Conservation (phyloP, 2,797 vertebrate genomes). For the Melanotaenia pygmaea region DNA sequence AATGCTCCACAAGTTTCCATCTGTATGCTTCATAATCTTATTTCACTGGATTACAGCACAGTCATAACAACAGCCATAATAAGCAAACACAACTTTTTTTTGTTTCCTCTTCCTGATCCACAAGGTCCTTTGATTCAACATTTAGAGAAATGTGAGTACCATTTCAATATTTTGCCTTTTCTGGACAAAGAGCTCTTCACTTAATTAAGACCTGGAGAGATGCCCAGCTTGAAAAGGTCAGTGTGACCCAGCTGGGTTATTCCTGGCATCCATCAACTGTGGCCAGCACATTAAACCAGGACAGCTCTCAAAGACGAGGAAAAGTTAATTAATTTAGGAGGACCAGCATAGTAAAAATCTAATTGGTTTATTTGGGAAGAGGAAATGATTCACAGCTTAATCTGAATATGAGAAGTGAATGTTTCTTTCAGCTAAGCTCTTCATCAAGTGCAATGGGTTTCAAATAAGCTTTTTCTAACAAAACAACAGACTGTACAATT, state of each 20-base stretch:
- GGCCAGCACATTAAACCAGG: slow-evolving; percentile 47
- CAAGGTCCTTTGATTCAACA: slow-evolving; percentile 17
- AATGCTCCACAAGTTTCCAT: slow-evolving; percentile 14
- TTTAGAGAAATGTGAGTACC: slow-evolving; percentile 33
- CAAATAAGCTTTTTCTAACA: slow-evolving; percentile 7
- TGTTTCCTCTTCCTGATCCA: neutral
- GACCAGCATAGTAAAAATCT: slow-evolving; percentile 49
- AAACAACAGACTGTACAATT: slow-evolving; percentile 11
- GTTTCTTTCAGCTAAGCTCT: neutral
- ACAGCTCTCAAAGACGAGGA: slow-evolving; percentile 45
- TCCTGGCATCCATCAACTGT: slow-evolving; percentile 68
- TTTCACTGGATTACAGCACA: slow-evolving; percentile 29
- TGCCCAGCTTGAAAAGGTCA: slow-evolving; percentile 74
- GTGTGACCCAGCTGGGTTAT: slow-evolving; percentile 67
- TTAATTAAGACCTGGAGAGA: slow-evolving; percentile 74
- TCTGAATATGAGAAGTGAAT: slow-evolving; percentile 13
- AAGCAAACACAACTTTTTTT: neutral
- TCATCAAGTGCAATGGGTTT: slow-evolving; percentile 2
- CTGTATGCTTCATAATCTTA: slow-evolving; percentile 17
- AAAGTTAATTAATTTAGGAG: slow-evolving; percentile 57
- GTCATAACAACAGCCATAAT: slow-evolving; percentile 14
- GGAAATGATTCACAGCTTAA: slow-evolving; percentile 26
- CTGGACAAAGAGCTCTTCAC: slow-evolving; percentile 63
- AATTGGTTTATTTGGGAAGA: slow-evolving; percentile 41
- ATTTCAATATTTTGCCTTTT: slow-evolving; percentile 75